Evolutionary conservation across 2,888 invertebrate species (phyloP).

Genomic region (Melieria omissa): DNA sequence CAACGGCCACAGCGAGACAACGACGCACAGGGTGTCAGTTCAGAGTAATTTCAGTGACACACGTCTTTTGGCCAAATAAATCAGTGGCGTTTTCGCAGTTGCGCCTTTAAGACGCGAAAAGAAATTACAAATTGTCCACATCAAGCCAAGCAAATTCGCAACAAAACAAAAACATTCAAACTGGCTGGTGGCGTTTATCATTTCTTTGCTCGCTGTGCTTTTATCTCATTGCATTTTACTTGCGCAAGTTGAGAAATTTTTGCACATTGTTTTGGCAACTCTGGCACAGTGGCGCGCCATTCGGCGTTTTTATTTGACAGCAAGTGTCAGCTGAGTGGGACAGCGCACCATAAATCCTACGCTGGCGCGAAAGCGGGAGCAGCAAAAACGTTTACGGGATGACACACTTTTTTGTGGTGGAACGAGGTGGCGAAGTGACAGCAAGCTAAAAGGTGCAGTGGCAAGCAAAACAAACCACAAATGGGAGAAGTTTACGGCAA

Average conservation of each 20-base stretch:
- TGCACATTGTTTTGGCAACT: neutral
- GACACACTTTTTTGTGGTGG: neutral
- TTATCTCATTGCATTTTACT: neutral
- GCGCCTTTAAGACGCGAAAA: neutral
- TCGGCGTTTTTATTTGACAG: conserved; percentile 6
- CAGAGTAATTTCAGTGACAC: neutral
- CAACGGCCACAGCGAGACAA: too few relatives aligned
- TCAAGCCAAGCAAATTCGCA: neutral
- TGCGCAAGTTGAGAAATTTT: neutral
- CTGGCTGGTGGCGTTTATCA: neutral
- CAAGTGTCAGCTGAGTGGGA: neutral
- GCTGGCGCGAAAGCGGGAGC: neutral
- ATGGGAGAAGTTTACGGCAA: too few relatives aligned
- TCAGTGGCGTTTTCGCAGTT: neutral
- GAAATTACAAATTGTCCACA: neutral
- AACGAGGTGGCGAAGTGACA: neutral
- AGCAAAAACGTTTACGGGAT: neutral
- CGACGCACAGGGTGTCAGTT: conserved; percentile 13
- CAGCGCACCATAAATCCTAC: neutral
- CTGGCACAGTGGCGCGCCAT: neutral
- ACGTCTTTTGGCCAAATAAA: neutral
- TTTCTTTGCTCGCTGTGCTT: neutral
- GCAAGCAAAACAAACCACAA: too few relatives aligned
- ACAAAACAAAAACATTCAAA: neutral
- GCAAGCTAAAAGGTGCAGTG: neutral